A percentile compares a stretch with the other conserved stretches of the same genome.
phyloP scores from a whole-genome alignment of 2,888 invertebrate species.

The Crocallis elinguaria region DNA sequence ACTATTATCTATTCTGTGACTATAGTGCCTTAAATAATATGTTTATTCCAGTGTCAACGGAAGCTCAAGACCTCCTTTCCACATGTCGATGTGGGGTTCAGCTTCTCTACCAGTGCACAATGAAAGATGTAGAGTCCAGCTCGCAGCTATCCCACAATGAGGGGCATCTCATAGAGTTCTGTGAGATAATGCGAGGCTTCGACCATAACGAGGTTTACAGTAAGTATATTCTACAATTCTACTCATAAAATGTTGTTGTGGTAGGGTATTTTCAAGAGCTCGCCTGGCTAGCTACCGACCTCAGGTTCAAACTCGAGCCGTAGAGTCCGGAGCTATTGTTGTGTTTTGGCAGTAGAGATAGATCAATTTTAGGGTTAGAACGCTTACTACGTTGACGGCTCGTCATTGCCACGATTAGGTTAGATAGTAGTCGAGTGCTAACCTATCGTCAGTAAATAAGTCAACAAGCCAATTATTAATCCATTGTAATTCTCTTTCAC shows the following conservation, averaged over 20 bases:
- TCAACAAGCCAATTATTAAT: not conserved
- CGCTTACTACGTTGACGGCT: too few species aligned
- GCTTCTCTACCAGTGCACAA: slow-evolving; percentile 47
- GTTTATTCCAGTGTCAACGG: not conserved
- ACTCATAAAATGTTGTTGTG: not conserved
- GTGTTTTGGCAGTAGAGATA: too few species aligned
- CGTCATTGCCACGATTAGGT: too few species aligned
- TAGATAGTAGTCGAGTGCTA: too few species aligned
- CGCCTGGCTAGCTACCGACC: too few species aligned
- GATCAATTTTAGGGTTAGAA: too few species aligned
- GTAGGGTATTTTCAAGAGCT: too few species aligned
- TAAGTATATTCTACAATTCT: slow-evolving; percentile 33
- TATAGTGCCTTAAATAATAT: not conserved
- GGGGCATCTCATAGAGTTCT: slow-evolving; percentile 59
- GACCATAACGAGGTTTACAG: slow-evolving; percentile 51
- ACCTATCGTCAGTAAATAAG: not conserved
- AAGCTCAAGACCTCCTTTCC: slow-evolving; percentile 32
- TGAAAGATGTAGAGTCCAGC: slow-evolving; percentile 52
- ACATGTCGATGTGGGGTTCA: slow-evolving; percentile 58
- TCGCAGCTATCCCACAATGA: slow-evolving; percentile 53
- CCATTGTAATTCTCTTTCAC: slow-evolving; percentile 34
- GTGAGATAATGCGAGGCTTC: slow-evolving; percentile 45
- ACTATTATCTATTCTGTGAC: too few species aligned
- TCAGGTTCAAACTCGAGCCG: too few species aligned
- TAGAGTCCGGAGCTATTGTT: too few species aligned